Evolutionary conservation across 2,113 vertebrate genomes (phyloP).

Genomic region (Xiphophorus couchianus): DNA sequence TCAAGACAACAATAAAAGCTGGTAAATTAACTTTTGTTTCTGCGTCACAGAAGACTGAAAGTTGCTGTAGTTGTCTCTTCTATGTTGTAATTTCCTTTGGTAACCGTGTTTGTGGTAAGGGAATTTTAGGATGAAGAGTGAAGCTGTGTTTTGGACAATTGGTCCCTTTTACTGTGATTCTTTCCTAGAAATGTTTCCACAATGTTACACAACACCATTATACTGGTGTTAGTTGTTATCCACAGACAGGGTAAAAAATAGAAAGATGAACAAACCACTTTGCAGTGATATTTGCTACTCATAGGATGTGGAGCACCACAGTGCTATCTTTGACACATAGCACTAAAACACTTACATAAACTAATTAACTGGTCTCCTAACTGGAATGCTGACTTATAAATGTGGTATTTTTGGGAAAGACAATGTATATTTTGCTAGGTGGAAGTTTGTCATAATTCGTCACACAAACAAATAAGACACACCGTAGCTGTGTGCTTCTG

Average conservation of each 20-base stretch:
- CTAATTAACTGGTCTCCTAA: slow-evolving; percentile 60
- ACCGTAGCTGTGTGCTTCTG: slow-evolving; percentile 36
- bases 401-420: slow-evolving; percentile 57
- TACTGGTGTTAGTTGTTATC: background rate
- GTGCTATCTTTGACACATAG: slow-evolving; percentile 51
- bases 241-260: background rate
- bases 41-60: background rate
- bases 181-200: background rate
- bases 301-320: slow-evolving; percentile 58
- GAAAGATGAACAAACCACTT: slow-evolving; percentile 40
- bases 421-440: slow-evolving; percentile 45
- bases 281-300: slow-evolving; percentile 63
- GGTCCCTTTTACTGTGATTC: background rate
- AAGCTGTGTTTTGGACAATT: background rate
- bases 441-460: slow-evolving; percentile 61
- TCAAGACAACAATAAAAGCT: background rate
- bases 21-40: background rate
- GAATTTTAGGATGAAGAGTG: background rate
- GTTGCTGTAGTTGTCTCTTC: background rate
- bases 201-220: background rate
- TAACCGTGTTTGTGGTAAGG: background rate
- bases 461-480: slow-evolving; percentile 24
- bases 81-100: background rate
- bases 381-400: slow-evolving; percentile 62
- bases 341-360: slow-evolving; percentile 2